Evolutionary conservation across 1,140 invertebrate genomes (phyloP).

Genomic region (Mya arenaria): DNA sequence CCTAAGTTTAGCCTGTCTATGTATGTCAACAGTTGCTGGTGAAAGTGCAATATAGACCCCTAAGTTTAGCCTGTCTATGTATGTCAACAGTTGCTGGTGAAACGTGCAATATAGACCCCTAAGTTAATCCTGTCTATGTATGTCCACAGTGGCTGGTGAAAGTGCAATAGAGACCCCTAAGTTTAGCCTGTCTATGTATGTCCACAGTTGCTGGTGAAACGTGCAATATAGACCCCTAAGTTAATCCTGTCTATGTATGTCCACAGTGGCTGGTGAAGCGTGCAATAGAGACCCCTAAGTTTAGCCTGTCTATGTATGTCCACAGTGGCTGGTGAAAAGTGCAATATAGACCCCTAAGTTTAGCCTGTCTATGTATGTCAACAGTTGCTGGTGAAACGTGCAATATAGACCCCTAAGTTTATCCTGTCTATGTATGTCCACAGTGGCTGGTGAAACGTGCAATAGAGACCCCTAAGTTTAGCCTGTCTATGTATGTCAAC

Average conservation of each 20-base stretch:
- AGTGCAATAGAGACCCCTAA: background rate
- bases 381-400: background rate
- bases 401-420: background rate
- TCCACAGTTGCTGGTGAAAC: background rate
- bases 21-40: background rate
- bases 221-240: background rate
- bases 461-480: background rate
- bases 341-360: background rate
- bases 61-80: background rate
- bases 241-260: background rate
- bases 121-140: background rate
- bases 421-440: background rate
- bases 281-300: background rate
- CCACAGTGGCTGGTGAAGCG: background rate
- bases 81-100: background rate
- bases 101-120: background rate
- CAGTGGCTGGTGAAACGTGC: background rate
- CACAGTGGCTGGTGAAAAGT: background rate
- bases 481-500: background rate
- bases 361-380: background rate
- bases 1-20: no score
- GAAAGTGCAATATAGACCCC: background rate
- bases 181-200: background rate
- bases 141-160: background rate
- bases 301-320: background rate